Evolutionary conservation across 2,113 vertebrate genomes (phyloP).

Genomic region (Chamaea fasciata): DNA sequence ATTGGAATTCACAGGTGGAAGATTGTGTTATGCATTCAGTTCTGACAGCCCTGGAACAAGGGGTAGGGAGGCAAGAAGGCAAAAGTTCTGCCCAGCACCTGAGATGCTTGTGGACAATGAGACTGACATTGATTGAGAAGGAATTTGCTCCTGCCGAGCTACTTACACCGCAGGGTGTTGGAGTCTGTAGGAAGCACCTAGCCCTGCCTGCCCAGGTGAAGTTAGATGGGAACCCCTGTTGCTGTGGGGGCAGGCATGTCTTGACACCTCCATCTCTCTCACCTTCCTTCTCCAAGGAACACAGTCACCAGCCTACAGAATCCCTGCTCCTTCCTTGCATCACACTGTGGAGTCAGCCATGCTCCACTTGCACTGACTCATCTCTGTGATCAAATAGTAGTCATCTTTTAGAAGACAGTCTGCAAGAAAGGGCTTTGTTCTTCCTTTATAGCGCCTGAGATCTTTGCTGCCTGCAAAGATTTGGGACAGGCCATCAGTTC

Average conservation of each 20-base stretch:
- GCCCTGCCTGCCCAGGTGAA: background rate
- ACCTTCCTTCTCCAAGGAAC: background rate
- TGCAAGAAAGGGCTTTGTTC: background rate
- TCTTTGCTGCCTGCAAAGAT: background rate
- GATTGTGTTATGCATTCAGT: background rate
- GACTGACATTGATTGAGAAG: background rate
- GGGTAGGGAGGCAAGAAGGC: fast-evolving
- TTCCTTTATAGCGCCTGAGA: background rate
- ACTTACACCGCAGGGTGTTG: fast-evolving
- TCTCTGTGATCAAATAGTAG: slow-evolving; percentile 42
- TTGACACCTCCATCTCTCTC: background rate
- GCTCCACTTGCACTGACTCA: background rate
- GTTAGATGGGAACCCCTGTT: background rate
- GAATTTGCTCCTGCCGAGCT: background rate
- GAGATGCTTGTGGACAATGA: background rate
- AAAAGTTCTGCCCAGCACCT: fast-evolving
- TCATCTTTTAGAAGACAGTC: background rate
- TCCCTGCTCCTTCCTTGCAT: background rate
- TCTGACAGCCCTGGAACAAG: background rate
- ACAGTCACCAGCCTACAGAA: background rate
- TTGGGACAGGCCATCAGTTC: background rate
- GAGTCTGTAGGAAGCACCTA: background rate
- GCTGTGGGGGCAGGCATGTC: background rate
- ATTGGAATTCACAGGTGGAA: background rate
- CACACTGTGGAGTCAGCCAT: background rate